These are phyloP conservation scores for Eupeodes latifasciatus DNA, from an alignment of 2,888 invertebrate species.

Conservation along the genomic window DNA sequence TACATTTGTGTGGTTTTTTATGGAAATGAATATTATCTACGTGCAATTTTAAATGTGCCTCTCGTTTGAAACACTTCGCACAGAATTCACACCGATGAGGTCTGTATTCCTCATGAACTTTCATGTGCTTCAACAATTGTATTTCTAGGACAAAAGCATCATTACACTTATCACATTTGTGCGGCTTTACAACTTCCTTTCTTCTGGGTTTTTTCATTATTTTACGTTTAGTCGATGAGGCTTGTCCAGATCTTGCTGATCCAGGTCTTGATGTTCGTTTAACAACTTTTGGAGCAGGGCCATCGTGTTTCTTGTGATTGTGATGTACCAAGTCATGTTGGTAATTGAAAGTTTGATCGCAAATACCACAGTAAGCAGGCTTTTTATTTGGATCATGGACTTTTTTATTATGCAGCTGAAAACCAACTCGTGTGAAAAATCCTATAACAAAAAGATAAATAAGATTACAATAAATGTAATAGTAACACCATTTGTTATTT, in stretches of 20 bases:
- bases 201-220: conserved; percentile 32
- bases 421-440: background rate
- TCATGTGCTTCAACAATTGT: conserved; percentile 47
- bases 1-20: conserved; percentile 54
- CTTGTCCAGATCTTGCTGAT: background rate
- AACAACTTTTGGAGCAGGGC: background rate
- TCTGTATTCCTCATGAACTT: conserved; percentile 52
- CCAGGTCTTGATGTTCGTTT: background rate
- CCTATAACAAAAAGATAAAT: background rate
- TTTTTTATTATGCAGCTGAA: conserved; percentile 25
- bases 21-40: conserved; percentile 45
- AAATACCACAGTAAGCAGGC: conserved; percentile 14
- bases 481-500: background rate
- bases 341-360: conserved; percentile 25
- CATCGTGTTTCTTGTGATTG: conserved; percentile 51
- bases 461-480: background rate
- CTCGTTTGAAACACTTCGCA: conserved; percentile 51
- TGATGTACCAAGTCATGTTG: conserved; percentile 31
- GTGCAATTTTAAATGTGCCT: conserved; percentile 60
- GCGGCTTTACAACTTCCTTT: conserved; percentile 43
- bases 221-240: conserved; percentile 11
- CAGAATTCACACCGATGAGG: conserved; percentile 37
- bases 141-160: conserved; percentile 45
- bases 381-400: conserved; percentile 41
- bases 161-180: conserved; percentile 47